Percentiles rank a stretch among this genome's conserved stretches.
Conservation (phyloP, 2,797 vertebrate genomes). For the Sciurus carolinensis region DNA sequence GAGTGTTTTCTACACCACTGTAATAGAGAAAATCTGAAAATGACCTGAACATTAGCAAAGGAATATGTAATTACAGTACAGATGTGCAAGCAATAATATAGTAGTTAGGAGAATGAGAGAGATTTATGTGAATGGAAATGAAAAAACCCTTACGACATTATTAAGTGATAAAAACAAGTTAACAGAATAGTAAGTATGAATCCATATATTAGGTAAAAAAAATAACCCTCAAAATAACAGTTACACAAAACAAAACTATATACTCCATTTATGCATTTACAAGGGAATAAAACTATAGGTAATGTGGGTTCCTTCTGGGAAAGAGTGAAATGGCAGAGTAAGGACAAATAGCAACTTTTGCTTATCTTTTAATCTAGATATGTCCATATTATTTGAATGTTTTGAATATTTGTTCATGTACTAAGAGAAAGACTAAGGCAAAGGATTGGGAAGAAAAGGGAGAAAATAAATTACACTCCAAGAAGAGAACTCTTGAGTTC, state of each 20-base stretch:
- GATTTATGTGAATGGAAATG: conserved; percentile 27
- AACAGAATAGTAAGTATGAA: conserved; percentile 32
- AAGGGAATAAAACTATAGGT: conserved; percentile 54
- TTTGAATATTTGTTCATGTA: conserved; percentile 28
- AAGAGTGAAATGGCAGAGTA: not conserved
- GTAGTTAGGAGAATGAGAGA: conserved; percentile 46
- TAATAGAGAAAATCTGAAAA: conserved; percentile 54
- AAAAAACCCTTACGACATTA: conserved; percentile 4
- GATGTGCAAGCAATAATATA: not conserved
- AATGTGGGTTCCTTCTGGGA: not conserved
- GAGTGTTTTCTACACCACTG: not conserved
- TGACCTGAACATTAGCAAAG: not conserved
- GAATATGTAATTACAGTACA: not conserved
- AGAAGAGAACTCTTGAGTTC: conserved; percentile 28
- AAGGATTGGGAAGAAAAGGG: not conserved
- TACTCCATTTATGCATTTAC: not conserved
- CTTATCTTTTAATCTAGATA: conserved; percentile 41
- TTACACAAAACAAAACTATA: not conserved
- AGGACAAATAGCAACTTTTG: conserved; percentile 38
- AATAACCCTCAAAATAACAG: not conserved
- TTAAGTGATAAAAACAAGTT: conserved; percentile 25
- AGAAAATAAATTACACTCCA: not conserved
- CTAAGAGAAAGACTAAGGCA: conserved; percentile 48
- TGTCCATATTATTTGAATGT: conserved; percentile 40
- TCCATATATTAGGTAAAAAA: not conserved